Percentiles rank a stretch among this genome's conserved stretches.
Conservation (phyloP, 2,113 vertebrate genomes). For the Halichoeres trimaculatus region DNA sequence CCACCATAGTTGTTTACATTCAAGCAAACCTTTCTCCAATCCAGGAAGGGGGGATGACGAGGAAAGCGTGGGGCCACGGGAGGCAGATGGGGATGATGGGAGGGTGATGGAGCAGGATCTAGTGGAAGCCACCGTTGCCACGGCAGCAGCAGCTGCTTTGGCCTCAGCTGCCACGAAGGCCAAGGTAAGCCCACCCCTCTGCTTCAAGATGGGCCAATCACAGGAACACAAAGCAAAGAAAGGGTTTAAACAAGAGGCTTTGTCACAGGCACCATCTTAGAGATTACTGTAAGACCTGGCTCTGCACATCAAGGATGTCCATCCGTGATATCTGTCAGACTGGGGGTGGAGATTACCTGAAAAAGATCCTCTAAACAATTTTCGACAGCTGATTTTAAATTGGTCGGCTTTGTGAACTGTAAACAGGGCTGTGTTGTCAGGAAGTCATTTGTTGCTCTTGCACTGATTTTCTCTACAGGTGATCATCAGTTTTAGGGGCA, state of each 20-base stretch:
- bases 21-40: not conserved
- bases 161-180: conserved; percentile 97
- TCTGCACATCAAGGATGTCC: not conserved
- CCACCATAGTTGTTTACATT: not conserved
- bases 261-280: conserved; percentile 4
- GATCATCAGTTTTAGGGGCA: too few species aligned
- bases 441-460: too few species aligned
- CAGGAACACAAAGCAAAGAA: not conserved
- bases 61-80: conserved; percentile 83
- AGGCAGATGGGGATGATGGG: conserved; percentile 85
- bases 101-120: conserved; percentile 90
- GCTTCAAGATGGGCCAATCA: conserved; percentile 10
- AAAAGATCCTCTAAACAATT: not conserved
- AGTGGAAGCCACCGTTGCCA: conserved; percentile 92
- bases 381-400: too few species aligned
- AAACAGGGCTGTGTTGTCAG: too few species aligned
- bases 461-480: too few species aligned
- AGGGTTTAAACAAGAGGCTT: not conserved
- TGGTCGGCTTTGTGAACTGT: too few species aligned
- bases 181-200: conserved; percentile 85
- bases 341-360: not conserved
- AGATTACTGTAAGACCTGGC: not conserved
- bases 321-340: not conserved
- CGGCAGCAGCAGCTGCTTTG: conserved; percentile 94
- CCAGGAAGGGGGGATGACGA: conserved; percentile 87